Evolutionary conservation across 2,888 invertebrate genomes (phyloP).

Genomic region (Eurytoma adleriae): DNA sequence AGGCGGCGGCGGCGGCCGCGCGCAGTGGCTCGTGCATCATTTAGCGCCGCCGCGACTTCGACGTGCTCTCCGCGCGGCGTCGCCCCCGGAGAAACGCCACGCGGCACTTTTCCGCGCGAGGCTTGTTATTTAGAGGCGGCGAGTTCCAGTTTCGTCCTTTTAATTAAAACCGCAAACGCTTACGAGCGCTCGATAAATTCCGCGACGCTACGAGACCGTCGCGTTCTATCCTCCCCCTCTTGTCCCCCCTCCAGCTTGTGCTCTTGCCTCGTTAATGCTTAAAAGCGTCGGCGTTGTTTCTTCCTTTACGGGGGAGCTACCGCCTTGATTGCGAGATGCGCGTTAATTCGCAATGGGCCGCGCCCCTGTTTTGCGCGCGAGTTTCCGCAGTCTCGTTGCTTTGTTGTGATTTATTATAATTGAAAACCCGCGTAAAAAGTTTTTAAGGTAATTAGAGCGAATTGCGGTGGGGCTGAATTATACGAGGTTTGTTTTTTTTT

Average conservation of each 20-base stretch:
- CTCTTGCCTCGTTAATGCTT: slow-evolving; percentile 16
- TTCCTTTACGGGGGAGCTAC: neutral
- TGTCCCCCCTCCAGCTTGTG: neutral
- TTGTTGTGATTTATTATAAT: too few species aligned
- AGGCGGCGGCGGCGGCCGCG: too few species aligned
- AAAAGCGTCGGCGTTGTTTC: slow-evolving; percentile 3
- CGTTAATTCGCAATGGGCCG: neutral
- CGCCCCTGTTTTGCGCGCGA: too few species aligned
- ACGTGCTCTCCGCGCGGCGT: neutral
- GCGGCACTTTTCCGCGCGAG: neutral
- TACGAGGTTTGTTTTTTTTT: too few species aligned
- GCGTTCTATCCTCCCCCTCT: neutral
- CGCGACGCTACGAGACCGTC: neutral
- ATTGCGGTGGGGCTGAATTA: too few species aligned
- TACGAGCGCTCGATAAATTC: slow-evolving; percentile 46
- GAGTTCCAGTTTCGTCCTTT: slow-evolving; percentile 41
- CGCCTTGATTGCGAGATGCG: neutral
- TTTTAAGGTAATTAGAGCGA: too few species aligned
- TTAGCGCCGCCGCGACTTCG: neutral
- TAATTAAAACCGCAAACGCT: slow-evolving; percentile 49
- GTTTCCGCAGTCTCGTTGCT: too few species aligned
- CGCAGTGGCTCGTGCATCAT: too few species aligned
- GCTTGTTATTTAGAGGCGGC: slow-evolving; percentile 4
- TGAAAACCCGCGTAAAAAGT: too few species aligned
- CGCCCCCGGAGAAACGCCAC: too few species aligned